Evolutionary conservation across 2,113 vertebrate species (phyloP), one percentile per base, ranked within the genome.

Genomic region (Rhinolophus sinicus): DNA sequence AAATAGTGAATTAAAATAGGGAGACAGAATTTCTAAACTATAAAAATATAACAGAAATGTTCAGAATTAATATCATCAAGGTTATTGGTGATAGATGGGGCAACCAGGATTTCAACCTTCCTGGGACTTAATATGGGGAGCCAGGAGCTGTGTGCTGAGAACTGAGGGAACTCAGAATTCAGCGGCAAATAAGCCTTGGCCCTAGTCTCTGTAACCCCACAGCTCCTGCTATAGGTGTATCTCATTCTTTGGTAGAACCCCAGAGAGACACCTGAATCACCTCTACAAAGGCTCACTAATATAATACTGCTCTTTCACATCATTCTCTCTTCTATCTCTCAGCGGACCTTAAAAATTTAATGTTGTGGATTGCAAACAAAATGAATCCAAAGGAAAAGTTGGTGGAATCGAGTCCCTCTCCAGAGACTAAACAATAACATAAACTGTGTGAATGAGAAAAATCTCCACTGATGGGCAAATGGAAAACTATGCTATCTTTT

Each of bases 331-430:
- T 64, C 33, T 80, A 26, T 33, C 14, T 67, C 91, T 85, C 65
- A 95, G 50, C 67, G 22, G 19, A 76, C 73, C 38, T 82, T 86
- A 76, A 88, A 92, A 93, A 13, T 81, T 76, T 82, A 88, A 78
- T 78, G 82, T 33, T 82, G 30, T 44, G 83, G 38, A 54, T 65
- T 83, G 24, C 47, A 88, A 87, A 76, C n/a, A 88, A 90, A 92
- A 73, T 73, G 56, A 94, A 80, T 76, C 35, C 56, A 88, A 93
- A 94, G 58, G 56, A 91, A 81, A 94, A 88, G 52, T 47, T 80
- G 47, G 28, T 26, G 19, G 33, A 35, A 22, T 33, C 33, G 56
- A 24, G 33, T 83, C 6, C 40, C 22, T 86, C 81, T 91, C 52
- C 44, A 82, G 30, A 93, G 73, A 82, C 50, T 75, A 60, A 86